Conservation (phyloP, 2,797 vertebrate genomes). For the Pipistrellus nathusii region DNA sequence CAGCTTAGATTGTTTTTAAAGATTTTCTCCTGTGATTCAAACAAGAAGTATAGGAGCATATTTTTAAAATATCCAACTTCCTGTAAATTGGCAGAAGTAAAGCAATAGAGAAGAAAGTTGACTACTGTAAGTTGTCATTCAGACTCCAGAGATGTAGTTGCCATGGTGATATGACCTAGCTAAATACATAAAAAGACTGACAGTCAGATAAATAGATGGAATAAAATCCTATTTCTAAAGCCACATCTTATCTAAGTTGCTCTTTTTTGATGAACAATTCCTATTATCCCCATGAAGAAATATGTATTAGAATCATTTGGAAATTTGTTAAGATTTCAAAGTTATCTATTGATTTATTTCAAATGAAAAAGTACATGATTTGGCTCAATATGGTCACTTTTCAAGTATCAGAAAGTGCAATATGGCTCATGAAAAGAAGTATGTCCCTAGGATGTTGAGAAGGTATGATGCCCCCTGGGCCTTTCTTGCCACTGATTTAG, state of each 20-base stretch:
- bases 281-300: not conserved
- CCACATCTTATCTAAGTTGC: not conserved
- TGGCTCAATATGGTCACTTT: not conserved
- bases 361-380: not conserved
- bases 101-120: not conserved
- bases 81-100: not conserved
- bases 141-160: not conserved
- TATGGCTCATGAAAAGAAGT: not conserved
- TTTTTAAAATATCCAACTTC: not conserved
- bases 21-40: not conserved
- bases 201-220: not conserved
- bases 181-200: not conserved
- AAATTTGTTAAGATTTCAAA: not conserved
- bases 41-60: not conserved
- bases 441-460: not conserved
- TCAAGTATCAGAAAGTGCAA: too few species aligned
- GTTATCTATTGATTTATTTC: not conserved
- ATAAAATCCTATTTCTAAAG: constrained; percentile 7
- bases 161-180: not conserved
- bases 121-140: not conserved
- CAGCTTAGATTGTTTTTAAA: not conserved
- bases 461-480: accelerated
- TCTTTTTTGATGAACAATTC: not conserved
- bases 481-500: not conserved
- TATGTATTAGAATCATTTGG: not conserved